Evolutionary conservation across 2,113 vertebrate species (phyloP).

Genomic region (Bucco capensis): DNA sequence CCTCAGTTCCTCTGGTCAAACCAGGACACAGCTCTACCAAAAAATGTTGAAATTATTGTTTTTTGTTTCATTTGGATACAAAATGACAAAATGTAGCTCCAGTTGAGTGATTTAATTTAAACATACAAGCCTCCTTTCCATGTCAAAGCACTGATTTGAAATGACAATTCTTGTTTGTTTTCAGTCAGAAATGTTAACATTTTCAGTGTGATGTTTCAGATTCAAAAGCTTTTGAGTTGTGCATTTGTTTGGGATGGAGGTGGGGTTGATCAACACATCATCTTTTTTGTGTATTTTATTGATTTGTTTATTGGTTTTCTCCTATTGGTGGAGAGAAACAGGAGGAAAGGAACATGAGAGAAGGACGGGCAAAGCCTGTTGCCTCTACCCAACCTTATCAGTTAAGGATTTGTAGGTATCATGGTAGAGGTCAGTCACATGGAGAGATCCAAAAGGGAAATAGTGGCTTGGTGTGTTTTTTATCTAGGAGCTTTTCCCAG

Average conservation of each 20-base stretch:
- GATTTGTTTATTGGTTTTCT: neutral
- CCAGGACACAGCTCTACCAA: neutral
- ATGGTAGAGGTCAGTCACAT: fast-evolving
- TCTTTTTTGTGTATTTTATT: neutral
- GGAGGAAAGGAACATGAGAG: neutral
- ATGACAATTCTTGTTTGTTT: conserved; percentile 23
- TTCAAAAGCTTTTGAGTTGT: neutral
- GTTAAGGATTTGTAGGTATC: neutral
- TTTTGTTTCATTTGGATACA: neutral
- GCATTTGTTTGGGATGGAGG: neutral
- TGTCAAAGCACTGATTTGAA: neutral
- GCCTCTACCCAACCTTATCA: neutral
- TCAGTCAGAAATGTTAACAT: conserved; percentile 8
- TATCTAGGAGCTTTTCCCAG: neutral
- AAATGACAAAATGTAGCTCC: conserved; percentile 11
- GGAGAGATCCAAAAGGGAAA: neutral
- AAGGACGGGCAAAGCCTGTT: neutral
- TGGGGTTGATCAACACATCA: neutral
- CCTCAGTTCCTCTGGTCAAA: no score
- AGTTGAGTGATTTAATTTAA: neutral
- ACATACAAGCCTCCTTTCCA: neutral
- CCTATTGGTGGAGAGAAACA: fast-evolving
- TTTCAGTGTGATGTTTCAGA: neutral
- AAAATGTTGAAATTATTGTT: neutral
- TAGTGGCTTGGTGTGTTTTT: fast-evolving